Percentiles rank a stretch among this genome's conserved stretches.
phyloP scores from a whole-genome alignment of 2,113 vertebrate species.

The Carlito syrichta region DNA sequence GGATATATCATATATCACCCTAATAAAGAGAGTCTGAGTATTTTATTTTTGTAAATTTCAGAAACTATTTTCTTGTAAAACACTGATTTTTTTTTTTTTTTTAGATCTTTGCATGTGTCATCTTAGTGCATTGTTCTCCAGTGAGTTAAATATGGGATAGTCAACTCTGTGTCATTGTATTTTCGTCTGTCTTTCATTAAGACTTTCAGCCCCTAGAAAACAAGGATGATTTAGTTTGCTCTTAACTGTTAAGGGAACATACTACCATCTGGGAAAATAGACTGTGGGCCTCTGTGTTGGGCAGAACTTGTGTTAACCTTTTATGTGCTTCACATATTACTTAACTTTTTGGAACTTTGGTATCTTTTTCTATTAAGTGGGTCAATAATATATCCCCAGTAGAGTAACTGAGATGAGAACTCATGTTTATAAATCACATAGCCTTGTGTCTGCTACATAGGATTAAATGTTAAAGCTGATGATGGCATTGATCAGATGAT shows the following conservation, averaged over 20 bases:
- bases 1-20: neutral
- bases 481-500: neutral
- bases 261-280: neutral
- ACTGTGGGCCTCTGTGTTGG: neutral
- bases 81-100: neutral
- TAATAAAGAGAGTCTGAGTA: neutral
- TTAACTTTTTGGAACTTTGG: neutral
- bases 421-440: neutral
- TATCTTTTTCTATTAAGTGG: neutral
- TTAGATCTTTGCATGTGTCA: neutral
- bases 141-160: neutral
- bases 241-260: neutral
- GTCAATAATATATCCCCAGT: neutral
- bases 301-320: neutral
- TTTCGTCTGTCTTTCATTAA: neutral
- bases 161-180: neutral
- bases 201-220: neutral
- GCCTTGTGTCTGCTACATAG: neutral
- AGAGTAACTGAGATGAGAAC: neutral
- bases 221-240: neutral
- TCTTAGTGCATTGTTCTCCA: neutral
- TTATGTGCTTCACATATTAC: neutral
- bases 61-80: neutral
- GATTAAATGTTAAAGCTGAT: neutral
- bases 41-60: neutral